Conservation (phyloP, 2,888 invertebrate species). For the Thecocarcelia acutangulata region DNA sequence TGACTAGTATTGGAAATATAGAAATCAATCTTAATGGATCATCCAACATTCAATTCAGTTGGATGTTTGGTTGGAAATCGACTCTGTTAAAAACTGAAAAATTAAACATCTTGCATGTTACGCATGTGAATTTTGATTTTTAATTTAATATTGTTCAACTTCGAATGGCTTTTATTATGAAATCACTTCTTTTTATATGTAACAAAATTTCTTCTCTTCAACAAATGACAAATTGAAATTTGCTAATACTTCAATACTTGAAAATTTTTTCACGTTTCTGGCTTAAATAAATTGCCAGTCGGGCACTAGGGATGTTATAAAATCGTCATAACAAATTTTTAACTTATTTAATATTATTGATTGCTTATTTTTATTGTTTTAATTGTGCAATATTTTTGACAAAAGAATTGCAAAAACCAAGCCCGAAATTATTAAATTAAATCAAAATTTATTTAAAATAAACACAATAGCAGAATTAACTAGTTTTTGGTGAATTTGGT, state of each 20-base stretch:
- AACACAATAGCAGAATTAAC: no score
- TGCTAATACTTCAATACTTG: neutral
- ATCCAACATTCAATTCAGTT: slow-evolving; percentile 33
- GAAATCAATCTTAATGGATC: no score
- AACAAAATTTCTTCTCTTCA: neutral
- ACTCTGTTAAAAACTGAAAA: slow-evolving; percentile 25
- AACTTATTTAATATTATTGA: slow-evolving; percentile 16
- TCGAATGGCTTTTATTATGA: slow-evolving; percentile 42
- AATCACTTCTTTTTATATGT: slow-evolving; percentile 46
- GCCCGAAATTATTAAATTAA: no score
- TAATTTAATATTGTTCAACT: slow-evolving; percentile 6
- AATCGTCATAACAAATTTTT: neutral
- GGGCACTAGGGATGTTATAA: slow-evolving; percentile 13
- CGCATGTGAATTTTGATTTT: neutral
- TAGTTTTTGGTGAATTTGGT: no score
- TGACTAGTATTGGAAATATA: no score
- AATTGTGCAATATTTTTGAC: no score
- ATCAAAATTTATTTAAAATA: no score
- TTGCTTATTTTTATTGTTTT: neutral
- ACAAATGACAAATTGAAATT: neutral
- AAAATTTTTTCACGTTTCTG: slow-evolving; percentile 54
- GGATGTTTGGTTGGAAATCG: slow-evolving; percentile 21
- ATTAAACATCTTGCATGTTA: neutral
- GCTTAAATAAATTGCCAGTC: slow-evolving; percentile 40
- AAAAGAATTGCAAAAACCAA: no score